A percentile compares a stretch with the other conserved stretches of the same genome.
Evolutionary conservation across 2,888 invertebrate species (phyloP).

Genomic region (Callyntrura guangdongensis): DNA sequence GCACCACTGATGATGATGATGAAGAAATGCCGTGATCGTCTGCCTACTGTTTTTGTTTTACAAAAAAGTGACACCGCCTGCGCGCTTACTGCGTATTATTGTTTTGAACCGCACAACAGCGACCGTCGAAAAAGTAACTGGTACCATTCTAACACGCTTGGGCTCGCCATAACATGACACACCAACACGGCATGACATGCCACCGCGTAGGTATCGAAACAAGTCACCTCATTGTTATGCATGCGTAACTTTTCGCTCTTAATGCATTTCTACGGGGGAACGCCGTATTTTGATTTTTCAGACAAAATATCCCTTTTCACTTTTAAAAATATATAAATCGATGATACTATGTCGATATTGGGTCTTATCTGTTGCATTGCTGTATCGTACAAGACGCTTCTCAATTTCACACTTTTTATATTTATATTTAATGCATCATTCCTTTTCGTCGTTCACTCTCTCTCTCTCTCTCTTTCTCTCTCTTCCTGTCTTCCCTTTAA

Average conservation of each 20-base stretch:
- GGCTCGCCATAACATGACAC: conserved; percentile 68
- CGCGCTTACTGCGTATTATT: conserved; percentile 14
- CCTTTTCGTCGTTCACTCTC: too few species aligned
- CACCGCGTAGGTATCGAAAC: conserved; percentile 8
- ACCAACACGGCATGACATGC: conserved; percentile 59
- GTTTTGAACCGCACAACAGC: conserved; percentile 36
- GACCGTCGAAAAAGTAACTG: conserved; percentile 35
- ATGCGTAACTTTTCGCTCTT: conserved; percentile 53
- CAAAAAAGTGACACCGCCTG: conserved; percentile 59
- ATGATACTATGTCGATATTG: background rate
- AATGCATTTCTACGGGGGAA: conserved; percentile 28
- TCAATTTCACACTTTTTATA: too few species aligned
- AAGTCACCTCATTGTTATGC: conserved; percentile 76
- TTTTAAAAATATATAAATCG: background rate
- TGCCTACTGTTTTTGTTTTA: conserved; percentile 66
- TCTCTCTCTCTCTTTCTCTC: too few species aligned
- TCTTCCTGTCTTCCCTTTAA: too few species aligned
- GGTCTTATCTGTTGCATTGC: too few species aligned
- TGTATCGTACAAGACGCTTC: too few species aligned
- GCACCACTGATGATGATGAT: conserved; percentile 13
- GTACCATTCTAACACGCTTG: conserved; percentile 52
- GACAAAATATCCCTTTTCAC: background rate
- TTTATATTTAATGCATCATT: too few species aligned
- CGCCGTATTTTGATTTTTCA: background rate
- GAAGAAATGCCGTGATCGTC: conserved; percentile 57